These are phyloP conservation scores for Heliconius eleuchia DNA, from an alignment of 1,140 invertebrate genomes.

Conservation along the genomic window DNA sequence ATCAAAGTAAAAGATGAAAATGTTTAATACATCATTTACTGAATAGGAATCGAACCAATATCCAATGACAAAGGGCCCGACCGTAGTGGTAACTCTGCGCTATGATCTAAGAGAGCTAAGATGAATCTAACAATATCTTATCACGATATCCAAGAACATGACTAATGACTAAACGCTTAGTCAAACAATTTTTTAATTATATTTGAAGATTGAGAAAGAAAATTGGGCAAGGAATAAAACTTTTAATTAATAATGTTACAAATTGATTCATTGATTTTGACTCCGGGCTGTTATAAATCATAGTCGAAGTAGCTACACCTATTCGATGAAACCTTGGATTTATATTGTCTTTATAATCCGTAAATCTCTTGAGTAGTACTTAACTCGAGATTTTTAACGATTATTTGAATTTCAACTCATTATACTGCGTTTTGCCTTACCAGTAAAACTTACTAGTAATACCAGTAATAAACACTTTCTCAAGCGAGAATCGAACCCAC, in stretches of 20 bases:
- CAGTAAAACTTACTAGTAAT: too few relatives aligned
- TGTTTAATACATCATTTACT: too few relatives aligned
- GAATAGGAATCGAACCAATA: too few relatives aligned
- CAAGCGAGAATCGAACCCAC: too few relatives aligned
- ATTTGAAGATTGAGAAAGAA: not conserved
- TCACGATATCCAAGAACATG: slow-evolving; percentile 10
- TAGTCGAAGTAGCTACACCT: not conserved
- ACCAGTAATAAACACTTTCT: too few relatives aligned
- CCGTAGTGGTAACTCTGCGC: too few relatives aligned
- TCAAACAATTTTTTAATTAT: not conserved
- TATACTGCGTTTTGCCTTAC: too few relatives aligned
- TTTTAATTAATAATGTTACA: slow-evolving; percentile 2
- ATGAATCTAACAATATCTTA: not conserved
- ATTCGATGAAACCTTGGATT: not conserved
- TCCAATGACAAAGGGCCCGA: too few relatives aligned
- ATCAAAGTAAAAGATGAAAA: too few relatives aligned
- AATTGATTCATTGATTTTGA: slow-evolving; percentile 2
- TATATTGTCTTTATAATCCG: not conserved
- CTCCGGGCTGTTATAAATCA: not conserved
- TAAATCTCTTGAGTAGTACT: too few relatives aligned
- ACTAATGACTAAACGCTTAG: not conserved
- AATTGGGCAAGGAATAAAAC: not conserved
- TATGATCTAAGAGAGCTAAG: not conserved
- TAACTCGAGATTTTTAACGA: too few relatives aligned
- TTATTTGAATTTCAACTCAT: too few relatives aligned